Evolutionary conservation across 2,797 vertebrate species (phyloP).

Genomic region (Lepus oiostolus): DNA sequence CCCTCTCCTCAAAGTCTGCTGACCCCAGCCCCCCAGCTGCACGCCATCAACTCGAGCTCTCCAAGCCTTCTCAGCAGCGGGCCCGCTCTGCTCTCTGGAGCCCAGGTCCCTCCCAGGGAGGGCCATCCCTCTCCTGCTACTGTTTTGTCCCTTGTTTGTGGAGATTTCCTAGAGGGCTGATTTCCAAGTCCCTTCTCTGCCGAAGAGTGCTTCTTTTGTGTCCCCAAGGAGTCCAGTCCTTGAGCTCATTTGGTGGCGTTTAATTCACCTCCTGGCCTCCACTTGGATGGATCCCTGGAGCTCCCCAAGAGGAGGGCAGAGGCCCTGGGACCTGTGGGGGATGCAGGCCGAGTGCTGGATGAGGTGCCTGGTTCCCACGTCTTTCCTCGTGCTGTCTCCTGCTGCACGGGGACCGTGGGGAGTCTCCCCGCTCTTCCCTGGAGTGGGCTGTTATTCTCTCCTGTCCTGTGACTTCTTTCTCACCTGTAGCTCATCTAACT

Average conservation of each 20-base stretch:
- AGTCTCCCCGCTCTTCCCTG: not conserved
- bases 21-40: not conserved
- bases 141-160: not conserved
- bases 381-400: not conserved
- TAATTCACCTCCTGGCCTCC: constrained; percentile 73
- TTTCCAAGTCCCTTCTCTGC: constrained; percentile 1
- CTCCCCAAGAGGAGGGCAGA: constrained; percentile 22
- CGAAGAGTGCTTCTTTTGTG: constrained; percentile 13
- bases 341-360: not conserved
- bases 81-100: fast-evolving
- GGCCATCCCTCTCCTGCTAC: not conserved
- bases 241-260: constrained; percentile 54
- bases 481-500: not conserved
- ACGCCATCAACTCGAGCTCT: fast-evolving
- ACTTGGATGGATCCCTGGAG: not conserved
- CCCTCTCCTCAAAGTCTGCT: not conserved
- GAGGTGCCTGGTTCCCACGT: not conserved
- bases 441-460: constrained; percentile 38
- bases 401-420: not conserved
- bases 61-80: not conserved
- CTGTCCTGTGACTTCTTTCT: constrained; percentile 28
- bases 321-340: not conserved
- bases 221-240: constrained; percentile 52
- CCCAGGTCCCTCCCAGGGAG: not conserved
- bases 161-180: constrained; percentile 35